Percentiles rank a stretch among this genome's conserved stretches.
Conservation (phyloP, 2,113 vertebrate genomes). For the Motacilla tschutschensis region DNA sequence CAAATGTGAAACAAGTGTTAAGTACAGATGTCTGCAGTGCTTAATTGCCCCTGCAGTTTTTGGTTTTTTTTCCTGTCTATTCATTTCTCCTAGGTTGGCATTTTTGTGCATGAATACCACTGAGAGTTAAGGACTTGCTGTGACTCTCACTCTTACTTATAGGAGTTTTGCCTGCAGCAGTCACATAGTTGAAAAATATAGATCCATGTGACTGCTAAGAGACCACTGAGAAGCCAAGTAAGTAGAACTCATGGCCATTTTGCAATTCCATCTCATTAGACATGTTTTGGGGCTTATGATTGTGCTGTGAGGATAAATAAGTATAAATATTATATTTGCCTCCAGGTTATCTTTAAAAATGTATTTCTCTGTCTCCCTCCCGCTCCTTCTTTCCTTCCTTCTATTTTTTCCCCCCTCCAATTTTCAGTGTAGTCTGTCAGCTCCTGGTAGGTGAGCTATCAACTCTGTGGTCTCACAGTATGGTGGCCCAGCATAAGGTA, state of each 20-base stretch:
- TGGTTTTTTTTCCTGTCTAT: background rate
- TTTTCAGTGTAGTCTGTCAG: conserved; percentile 63
- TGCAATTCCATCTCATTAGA: conserved; percentile 84
- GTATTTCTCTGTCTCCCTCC: conserved; percentile 72
- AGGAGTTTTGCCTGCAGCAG: conserved; percentile 80
- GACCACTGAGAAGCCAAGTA: conserved; percentile 68
- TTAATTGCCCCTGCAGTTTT: conserved; percentile 22
- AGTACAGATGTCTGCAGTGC: background rate
- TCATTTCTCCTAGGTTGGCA: conserved; percentile 68
- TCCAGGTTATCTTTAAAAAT: conserved; percentile 87
- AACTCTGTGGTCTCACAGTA: background rate
- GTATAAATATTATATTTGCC: conserved; percentile 90
- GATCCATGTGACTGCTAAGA: conserved; percentile 72
- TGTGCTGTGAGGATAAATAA: conserved; percentile 83
- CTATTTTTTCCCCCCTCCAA: background rate
- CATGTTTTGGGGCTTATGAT: conserved; percentile 78
- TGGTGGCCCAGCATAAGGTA: conserved; percentile 24
- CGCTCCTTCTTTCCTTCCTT: background rate
- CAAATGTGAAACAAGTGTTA: background rate
- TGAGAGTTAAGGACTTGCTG: conserved; percentile 64
- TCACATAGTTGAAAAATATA: conserved; percentile 76
- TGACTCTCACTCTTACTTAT: conserved; percentile 59
- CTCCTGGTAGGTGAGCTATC: conserved; percentile 49
- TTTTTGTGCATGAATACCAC: conserved; percentile 63
- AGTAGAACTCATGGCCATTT: conserved; percentile 75